A percentile compares a stretch with the other conserved stretches of the same genome.
Evolutionary conservation across 2,888 invertebrate genomes (phyloP).

Genomic region (Argyresthia albistria): DNA sequence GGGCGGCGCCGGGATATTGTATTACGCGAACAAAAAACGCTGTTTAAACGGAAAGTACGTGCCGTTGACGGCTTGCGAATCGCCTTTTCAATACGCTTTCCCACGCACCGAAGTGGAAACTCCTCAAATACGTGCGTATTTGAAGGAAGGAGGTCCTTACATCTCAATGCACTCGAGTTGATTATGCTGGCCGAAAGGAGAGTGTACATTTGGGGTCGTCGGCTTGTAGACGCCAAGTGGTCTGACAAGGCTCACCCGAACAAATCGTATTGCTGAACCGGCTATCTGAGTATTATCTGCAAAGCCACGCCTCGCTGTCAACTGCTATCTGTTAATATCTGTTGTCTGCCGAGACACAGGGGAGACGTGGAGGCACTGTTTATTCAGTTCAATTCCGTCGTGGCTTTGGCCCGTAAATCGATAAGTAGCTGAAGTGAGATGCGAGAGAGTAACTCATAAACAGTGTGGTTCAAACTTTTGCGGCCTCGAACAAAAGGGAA

Average conservation of each 20-base stretch:
- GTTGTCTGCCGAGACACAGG: background rate
- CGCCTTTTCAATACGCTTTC: slow-evolving; percentile 1
- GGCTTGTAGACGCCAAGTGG: slow-evolving; percentile 41
- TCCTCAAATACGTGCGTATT: background rate
- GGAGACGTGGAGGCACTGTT: no score
- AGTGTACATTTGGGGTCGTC: slow-evolving; percentile 41
- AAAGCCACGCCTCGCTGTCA: background rate
- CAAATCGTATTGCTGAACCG: background rate
- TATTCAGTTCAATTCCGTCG: no score
- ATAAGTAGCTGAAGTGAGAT: no score
- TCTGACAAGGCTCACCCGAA: slow-evolving; percentile 19
- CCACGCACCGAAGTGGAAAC: background rate
- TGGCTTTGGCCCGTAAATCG: no score
- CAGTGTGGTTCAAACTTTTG: no score
- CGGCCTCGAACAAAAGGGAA: slow-evolving; percentile 28
- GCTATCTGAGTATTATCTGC: background rate
- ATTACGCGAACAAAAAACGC: background rate
- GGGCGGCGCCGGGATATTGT: background rate
- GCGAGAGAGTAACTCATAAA: no score
- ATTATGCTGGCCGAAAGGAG: slow-evolving; percentile 14
- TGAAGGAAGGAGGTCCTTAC: slow-evolving; percentile 3
- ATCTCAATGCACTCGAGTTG: slow-evolving; percentile 2
- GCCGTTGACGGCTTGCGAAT: background rate
- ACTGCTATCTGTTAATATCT: background rate
- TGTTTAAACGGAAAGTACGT: background rate